A percentile compares a stretch with the other conserved stretches of the same genome.
phyloP scores from a whole-genome alignment of 2,113 vertebrate genomes.

The Pyxicephalus adspersus region DNA sequence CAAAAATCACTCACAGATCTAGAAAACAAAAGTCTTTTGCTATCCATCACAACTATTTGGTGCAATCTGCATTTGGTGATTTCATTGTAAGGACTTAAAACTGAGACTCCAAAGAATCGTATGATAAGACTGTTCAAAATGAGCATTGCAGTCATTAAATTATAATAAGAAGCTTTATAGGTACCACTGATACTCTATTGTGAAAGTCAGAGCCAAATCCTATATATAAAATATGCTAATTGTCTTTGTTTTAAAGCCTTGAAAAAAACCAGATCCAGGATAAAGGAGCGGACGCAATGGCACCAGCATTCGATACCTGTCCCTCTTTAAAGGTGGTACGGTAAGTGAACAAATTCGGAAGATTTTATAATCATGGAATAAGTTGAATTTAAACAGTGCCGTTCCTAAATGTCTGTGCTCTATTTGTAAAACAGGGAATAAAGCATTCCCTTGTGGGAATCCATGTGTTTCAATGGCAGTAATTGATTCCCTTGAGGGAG shows the following conservation, averaged over 20 bases:
- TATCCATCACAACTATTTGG: not conserved
- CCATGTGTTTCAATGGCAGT: too few relatives aligned
- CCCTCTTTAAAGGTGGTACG: conserved; percentile 75
- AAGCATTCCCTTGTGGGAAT: not conserved
- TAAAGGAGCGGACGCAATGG: conserved; percentile 72
- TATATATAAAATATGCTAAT: not conserved
- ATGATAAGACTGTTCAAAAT: not conserved
- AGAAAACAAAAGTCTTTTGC: not conserved
- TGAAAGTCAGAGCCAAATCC: not conserved
- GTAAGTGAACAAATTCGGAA: conserved; percentile 66
- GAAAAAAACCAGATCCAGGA: conserved; percentile 80
- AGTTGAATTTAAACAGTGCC: not conserved
- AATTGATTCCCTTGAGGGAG: too few relatives aligned
- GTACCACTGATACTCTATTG: not conserved
- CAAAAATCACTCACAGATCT: not conserved
- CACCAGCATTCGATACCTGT: conserved; percentile 68
- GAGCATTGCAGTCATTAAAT: not conserved
- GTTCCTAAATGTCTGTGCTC: not conserved
- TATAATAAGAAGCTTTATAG: not conserved
- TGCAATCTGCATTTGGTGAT: not conserved
- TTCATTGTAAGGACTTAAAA: too few relatives aligned
- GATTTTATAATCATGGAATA: not conserved
- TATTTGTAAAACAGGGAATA: not conserved
- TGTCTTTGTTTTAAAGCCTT: conserved; percentile 69
- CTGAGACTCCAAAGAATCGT: too few relatives aligned